Evolutionary conservation across 2,797 vertebrate genomes (phyloP), one percentile per base, ranked within the genome.

Genomic region (Tamandua tetradactyla): DNA sequence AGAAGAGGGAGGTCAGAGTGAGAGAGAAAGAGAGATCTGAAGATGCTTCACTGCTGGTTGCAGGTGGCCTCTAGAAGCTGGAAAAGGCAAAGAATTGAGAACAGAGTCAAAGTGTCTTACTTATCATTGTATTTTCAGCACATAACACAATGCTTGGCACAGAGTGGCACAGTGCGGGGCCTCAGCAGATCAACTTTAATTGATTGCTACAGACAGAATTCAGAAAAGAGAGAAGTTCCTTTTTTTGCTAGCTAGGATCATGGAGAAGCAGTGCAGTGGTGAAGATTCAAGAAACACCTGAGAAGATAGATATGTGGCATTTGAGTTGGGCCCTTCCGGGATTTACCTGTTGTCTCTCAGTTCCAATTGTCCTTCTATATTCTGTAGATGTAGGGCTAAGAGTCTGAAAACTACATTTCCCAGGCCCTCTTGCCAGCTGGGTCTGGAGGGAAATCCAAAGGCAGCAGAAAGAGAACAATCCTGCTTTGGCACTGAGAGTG

Each of bases 321-420:
- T 79, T 87, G 68, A 23, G 42, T 27, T 49, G 62, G 81, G 42
- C 44, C 74, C n/a, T 35, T 42, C n/a, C 35, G 49, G 23, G 44
- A 52, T 15, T 47, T 1, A 3, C 22, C 75, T 44, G 7, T 30
- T 59, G 40, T 40, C 32, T 59, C 4, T 1, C 7, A 44, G 37
- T 49, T 27, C 10, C 37, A 10, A 23, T 55, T 47, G 44, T 23
- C 44, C 2, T 44, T 78, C n/a, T 1, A 17, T 44, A 7, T 75
- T 76, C 37, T 2, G 1, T 23, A 72, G 61, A 68, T 71, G 32
- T 25, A 74, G 42, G n/a, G 17, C 49, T 57, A n/a, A 15, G 40
- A 84, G 35, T 74, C 62, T 82, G 62, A 85, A 87, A 92, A 93
- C 75, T 57, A 25, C 37, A 37, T 66, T 94, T 84, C 37, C 18